Evolutionary conservation across 2,888 invertebrate species (phyloP), one percentile per base, ranked within the genome.

Genomic region (Heliconius sara): DNA sequence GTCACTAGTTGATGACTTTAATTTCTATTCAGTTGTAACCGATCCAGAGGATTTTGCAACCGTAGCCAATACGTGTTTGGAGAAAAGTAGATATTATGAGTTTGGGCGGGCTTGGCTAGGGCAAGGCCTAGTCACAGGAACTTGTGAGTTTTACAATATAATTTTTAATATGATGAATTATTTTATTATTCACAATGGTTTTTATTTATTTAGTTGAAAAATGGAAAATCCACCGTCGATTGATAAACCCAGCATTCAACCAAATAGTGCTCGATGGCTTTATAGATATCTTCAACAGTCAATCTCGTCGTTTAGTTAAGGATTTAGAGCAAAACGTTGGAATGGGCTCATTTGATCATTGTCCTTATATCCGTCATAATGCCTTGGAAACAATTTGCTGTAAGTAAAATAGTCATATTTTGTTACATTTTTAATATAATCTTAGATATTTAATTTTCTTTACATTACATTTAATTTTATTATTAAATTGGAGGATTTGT

Each of bases 71-170:
- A 85, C 90, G 0, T 93, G 92, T 77, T 77, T 93, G n/a, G 88
- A 93, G 80, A 94, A 94, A 77, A 90, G 92, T 66, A 86, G 83
- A 1, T 89, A 91, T 78, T 94, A 94, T 81, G 88, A 91, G 27
- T 92, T 94, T 71, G 91, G 91, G 1, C 93, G 93, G 82, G 91
- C 92, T 0, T 92, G 91, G 91, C 86, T 93, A 7, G 94, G 94
- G 0, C 91, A 94, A 80, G 93, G 93, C 9, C 83, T 94, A 47
- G 89, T 93, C 19, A 93, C 93, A 30, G 93, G 89, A n/a, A 88
- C 87, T 80, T 79, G 93, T 93, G 83, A 90, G 89, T 86, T 10
- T 3, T 22, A 6, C 57, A 57, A 47, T 16, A 16, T 47, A 47
- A 16, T 16, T 47, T 47, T 47, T 47, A 16, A 47, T 47, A 47